Percentiles rank a stretch among this genome's conserved stretches.
phyloP scores from a whole-genome alignment of 2,888 invertebrate species.

The Campaea margaritaria region DNA sequence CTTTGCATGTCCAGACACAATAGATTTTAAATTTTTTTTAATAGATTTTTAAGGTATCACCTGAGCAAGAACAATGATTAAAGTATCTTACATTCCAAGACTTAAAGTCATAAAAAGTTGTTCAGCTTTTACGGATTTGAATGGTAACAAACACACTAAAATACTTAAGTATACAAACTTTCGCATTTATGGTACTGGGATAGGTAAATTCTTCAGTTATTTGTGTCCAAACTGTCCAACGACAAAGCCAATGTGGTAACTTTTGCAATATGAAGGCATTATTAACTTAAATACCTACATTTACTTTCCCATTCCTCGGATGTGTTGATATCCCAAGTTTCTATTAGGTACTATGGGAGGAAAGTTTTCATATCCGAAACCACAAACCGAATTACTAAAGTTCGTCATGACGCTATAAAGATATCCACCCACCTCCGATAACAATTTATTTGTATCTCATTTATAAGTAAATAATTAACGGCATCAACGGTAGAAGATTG shows the following conservation, averaged over 20 bases:
- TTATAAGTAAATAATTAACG: neutral
- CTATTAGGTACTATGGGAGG: constrained; percentile 30
- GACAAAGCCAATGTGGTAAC: constrained; percentile 24
- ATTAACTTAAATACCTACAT: constrained; percentile 36
- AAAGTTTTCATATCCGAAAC: constrained; percentile 38
- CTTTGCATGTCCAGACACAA: too few species aligned
- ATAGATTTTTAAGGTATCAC: too few species aligned
- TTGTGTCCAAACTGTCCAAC: constrained; percentile 13
- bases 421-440: constrained; percentile 20
- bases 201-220: too few species aligned
- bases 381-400: constrained; percentile 38
- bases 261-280: constrained; percentile 26
- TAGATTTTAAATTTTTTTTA: too few species aligned
- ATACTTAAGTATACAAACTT: too few species aligned
- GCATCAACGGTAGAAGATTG: too few species aligned
- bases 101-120: neutral
- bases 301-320: constrained; percentile 34
- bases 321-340: constrained; percentile 42
- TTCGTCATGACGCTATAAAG: constrained; percentile 21
- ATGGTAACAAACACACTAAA: too few species aligned
- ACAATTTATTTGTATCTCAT: constrained; percentile 18
- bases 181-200: too few species aligned
- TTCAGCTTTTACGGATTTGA: neutral
- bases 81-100: too few species aligned
- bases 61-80: too few species aligned